These are phyloP conservation scores for Malurus leucopterus DNA, from an alignment of 2,797 vertebrate genomes.

Conservation along the genomic window DNA sequence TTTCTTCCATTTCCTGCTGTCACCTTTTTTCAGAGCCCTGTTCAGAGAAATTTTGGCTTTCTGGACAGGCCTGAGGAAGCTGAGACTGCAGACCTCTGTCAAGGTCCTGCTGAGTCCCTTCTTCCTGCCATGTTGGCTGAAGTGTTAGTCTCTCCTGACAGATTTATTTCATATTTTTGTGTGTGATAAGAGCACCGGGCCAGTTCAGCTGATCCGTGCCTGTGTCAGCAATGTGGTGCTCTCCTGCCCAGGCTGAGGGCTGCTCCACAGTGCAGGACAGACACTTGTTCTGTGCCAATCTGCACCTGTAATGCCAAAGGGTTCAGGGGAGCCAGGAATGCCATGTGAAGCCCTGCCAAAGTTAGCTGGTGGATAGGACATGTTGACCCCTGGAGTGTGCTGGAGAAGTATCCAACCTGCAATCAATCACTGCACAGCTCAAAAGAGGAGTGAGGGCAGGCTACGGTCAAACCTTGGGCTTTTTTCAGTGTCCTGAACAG, in stretches of 20 bases:
- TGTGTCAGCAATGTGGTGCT: not conserved
- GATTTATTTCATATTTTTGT: not conserved
- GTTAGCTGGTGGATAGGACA: not conserved
- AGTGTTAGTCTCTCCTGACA: not conserved
- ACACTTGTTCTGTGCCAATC: not conserved
- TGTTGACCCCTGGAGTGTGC: not conserved
- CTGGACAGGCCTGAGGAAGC: not conserved
- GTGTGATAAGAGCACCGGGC: accelerated
- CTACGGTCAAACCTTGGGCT: not conserved
- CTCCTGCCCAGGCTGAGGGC: not conserved
- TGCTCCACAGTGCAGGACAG: not conserved
- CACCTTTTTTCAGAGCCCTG: not conserved
- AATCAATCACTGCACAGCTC: not conserved
- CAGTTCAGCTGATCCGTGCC: not conserved
- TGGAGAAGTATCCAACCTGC: not conserved
- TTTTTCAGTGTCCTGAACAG: not conserved
- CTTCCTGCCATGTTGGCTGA: not conserved
- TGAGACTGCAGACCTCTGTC: not conserved
- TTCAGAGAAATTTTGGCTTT: not conserved
- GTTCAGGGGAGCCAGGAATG: not conserved
- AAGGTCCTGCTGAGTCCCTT: not conserved
- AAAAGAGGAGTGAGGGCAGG: not conserved
- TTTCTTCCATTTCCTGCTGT: not conserved
- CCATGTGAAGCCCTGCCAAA: not conserved
- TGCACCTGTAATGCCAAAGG: not conserved